These are phyloP conservation scores for Eclectus roratus DNA, from an alignment of 2,113 vertebrate genomes.

Conservation along the genomic window DNA sequence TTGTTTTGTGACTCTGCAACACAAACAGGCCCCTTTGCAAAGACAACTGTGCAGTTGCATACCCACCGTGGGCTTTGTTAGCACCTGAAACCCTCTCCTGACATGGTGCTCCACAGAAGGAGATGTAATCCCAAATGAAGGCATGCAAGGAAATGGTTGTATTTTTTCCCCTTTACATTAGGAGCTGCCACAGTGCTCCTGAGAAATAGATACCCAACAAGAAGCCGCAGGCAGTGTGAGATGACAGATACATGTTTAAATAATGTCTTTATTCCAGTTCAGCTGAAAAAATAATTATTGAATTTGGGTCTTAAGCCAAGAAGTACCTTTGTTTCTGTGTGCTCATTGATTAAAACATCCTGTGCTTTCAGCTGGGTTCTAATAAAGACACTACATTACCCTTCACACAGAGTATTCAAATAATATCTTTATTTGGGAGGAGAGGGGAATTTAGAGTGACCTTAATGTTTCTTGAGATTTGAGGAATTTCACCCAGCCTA, in stretches of 20 bases:
- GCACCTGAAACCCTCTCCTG: background rate
- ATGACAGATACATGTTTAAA: conserved; percentile 53
- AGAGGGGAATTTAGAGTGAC: conserved; percentile 7
- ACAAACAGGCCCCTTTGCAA: background rate
- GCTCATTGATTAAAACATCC: conserved; percentile 37
- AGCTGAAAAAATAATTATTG: conserved; percentile 61
- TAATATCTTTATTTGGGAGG: background rate
- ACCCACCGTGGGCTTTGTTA: background rate
- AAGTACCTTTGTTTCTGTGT: conserved; percentile 40
- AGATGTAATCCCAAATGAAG: background rate
- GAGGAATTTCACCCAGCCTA: conserved; percentile 28
- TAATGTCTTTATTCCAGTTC: conserved; percentile 49
- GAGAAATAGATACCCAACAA: conserved; percentile 20
- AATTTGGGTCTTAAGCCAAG: conserved; percentile 37
- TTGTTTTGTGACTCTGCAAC: background rate
- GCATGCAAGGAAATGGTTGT: background rate
- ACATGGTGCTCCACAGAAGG: background rate
- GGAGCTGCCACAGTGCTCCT: conserved; percentile 1
- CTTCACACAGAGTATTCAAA: background rate
- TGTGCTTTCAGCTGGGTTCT: conserved; percentile 18
- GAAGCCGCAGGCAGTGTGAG: conserved; percentile 9
- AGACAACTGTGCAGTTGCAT: background rate
- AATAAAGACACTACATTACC: background rate
- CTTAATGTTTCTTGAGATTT: conserved; percentile 30
- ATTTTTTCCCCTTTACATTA: background rate